These are phyloP conservation scores for Chloroceryle aenea DNA, from an alignment of 2,113 vertebrate genomes.

Conservation along the genomic window DNA sequence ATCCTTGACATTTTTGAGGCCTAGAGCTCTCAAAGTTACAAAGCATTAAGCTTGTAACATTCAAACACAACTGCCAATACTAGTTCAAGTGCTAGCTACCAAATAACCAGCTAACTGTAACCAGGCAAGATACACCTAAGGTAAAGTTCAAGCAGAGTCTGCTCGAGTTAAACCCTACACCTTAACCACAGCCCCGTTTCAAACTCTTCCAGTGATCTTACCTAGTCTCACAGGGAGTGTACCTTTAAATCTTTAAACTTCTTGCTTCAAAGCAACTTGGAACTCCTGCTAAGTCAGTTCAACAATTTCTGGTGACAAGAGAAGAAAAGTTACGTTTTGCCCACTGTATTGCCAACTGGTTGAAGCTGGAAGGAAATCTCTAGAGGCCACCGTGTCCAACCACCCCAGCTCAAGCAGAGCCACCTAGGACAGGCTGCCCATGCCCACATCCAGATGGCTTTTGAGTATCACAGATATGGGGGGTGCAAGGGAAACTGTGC, in stretches of 20 bases:
- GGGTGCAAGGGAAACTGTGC: background rate
- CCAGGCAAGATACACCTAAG: background rate
- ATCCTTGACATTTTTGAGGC: background rate
- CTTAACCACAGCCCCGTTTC: background rate
- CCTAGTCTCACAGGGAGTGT: background rate
- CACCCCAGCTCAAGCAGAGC: background rate
- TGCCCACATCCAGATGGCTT: background rate
- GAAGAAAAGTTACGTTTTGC: background rate
- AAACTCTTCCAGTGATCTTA: background rate
- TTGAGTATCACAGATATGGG: background rate
- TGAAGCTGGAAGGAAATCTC: background rate
- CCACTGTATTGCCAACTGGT: background rate
- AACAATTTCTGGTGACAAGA: conserved; percentile 36
- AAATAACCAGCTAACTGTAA: background rate
- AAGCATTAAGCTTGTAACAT: background rate
- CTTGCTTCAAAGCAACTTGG: conserved; percentile 7
- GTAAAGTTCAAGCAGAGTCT: background rate
- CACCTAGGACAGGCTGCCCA: background rate
- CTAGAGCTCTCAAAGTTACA: background rate
- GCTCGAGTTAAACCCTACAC: background rate
- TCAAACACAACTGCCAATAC: background rate
- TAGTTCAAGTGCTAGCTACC: background rate
- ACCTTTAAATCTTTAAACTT: conserved; percentile 12
- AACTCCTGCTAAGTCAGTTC: conserved; percentile 30
- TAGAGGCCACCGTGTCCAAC: background rate